phyloP scores from a whole-genome alignment of 1,140 invertebrate genomes.

The Papilio aristodemus region DNA sequence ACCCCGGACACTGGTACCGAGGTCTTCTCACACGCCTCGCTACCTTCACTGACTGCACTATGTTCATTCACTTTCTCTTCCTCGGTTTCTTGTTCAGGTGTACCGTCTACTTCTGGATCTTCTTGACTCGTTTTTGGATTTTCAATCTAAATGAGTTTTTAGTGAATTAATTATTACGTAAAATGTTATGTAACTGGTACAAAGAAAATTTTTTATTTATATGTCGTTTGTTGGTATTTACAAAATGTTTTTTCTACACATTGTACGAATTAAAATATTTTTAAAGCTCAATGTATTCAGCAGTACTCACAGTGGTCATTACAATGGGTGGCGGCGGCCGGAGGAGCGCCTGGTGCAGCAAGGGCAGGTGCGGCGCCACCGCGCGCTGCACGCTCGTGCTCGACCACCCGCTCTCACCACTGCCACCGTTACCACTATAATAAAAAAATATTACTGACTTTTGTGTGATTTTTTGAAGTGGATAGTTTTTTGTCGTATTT shows the following conservation, averaged over 20 bases:
- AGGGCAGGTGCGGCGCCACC: constrained; percentile 66
- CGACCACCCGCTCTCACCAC: constrained; percentile 30
- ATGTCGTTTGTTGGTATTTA: too few species aligned
- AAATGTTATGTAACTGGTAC: not conserved
- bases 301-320: not conserved
- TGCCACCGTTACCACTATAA: constrained; percentile 22
- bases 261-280: not conserved
- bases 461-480: too few species aligned
- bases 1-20: not conserved
- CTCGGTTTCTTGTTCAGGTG: not conserved
- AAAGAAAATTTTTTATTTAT: too few species aligned
- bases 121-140: not conserved
- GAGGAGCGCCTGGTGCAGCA: constrained; percentile 66
- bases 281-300: not conserved
- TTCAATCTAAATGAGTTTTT: not conserved
- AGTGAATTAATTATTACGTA: not conserved
- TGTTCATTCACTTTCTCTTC: not conserved
- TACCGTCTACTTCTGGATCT: not conserved
- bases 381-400: constrained; percentile 54
- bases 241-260: too few species aligned
- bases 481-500: too few species aligned
- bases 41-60: not conserved
- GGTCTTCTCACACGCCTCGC: not conserved
- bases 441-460: too few species aligned
- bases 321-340: constrained; percentile 24